These are phyloP conservation scores for Hoplostethus atlanticus DNA, from an alignment of 2,797 vertebrate genomes.

Conservation along the genomic window DNA sequence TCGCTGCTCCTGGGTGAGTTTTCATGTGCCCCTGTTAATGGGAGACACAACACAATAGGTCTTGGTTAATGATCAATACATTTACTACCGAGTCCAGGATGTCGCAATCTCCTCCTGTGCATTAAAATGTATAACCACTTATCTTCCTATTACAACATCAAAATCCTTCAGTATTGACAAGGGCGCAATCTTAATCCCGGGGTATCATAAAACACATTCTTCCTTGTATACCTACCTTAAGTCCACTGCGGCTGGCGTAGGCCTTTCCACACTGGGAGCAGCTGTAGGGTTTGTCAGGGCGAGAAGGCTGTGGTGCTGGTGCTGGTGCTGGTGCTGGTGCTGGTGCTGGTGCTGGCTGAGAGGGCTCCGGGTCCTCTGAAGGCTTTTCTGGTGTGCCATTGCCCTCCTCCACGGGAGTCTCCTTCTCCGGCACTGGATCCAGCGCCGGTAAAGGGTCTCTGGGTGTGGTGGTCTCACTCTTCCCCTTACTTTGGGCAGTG, in stretches of 20 bases:
- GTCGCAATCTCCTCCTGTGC: background rate
- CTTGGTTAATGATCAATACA: background rate
- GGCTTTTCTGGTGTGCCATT: constrained; percentile 47
- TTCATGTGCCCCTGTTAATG: constrained; percentile 87
- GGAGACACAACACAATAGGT: constrained; percentile 31
- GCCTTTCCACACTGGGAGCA: constrained; percentile 88
- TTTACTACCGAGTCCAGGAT: background rate
- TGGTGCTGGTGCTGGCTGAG: constrained; percentile 53
- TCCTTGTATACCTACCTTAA: constrained; percentile 79
- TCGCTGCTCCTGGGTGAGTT: constrained; percentile 78
- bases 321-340: constrained; percentile 58
- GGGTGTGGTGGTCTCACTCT: constrained; percentile 36
- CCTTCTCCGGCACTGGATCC: constrained; percentile 63
- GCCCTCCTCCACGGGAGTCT: constrained; percentile 45
- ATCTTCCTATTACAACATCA: background rate
- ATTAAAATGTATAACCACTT: background rate
- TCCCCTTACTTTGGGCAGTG: constrained; percentile 39
- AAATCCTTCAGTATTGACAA: background rate
- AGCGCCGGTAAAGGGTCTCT: constrained; percentile 36
- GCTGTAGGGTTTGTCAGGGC: constrained; percentile 87
- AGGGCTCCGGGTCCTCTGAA: constrained; percentile 48
- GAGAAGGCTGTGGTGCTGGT: constrained; percentile 64
- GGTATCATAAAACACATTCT: background rate
- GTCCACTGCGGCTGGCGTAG: constrained; percentile 88
- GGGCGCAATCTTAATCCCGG: background rate